Evolutionary conservation across 2,113 vertebrate genomes (phyloP), one percentile per base, ranked within the genome.

Genomic region (Panthera tigris): DNA sequence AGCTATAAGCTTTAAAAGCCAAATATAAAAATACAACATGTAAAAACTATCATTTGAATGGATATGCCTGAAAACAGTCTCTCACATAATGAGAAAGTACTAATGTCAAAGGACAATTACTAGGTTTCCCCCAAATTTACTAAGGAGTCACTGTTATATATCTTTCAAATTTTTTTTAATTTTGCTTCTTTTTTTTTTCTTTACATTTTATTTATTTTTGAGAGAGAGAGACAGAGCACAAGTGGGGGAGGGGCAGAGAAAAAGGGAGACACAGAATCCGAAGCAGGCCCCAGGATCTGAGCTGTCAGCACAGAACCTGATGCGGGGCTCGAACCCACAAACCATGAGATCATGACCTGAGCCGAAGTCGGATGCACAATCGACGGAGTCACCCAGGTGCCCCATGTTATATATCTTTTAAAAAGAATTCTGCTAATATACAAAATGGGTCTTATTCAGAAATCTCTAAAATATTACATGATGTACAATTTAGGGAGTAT

Each of bases 81-180:
- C 36, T 73, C 84, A 93, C 29, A 89, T 48, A 93, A 61, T 21
- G 31, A 95, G 19, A 18, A 80, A 89, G 31, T 55, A 66, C 4
- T 25, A 88, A 88, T 55, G 69, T 94, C 82, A 92, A 91, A 91
- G 65, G 94, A 55, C 19, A 73, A 33, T 76, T 81, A 45, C n/a
- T 61, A 61, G 61, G 66, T 23, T 84, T 92, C 55, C 39, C 81
- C 73, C 78, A 76, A 68, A 36, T 27, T 8, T 63, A 68, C 61
- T 78, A 50, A 65, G 18, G 68, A 76, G 41, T 36, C n/a, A 78
- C 8, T 82, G 50, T 13, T 7, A 33, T 27, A 66, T 55, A 11
- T 7, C 48, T 33, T 82, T 81, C 83, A 52, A 93, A 93, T 45
- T 45, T 45, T 45, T 45, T 45, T 45, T 45, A 45, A 45, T 45